Evolutionary conservation across 2,113 vertebrate genomes (phyloP).

Genomic region (Dasyornis broadbenti): DNA sequence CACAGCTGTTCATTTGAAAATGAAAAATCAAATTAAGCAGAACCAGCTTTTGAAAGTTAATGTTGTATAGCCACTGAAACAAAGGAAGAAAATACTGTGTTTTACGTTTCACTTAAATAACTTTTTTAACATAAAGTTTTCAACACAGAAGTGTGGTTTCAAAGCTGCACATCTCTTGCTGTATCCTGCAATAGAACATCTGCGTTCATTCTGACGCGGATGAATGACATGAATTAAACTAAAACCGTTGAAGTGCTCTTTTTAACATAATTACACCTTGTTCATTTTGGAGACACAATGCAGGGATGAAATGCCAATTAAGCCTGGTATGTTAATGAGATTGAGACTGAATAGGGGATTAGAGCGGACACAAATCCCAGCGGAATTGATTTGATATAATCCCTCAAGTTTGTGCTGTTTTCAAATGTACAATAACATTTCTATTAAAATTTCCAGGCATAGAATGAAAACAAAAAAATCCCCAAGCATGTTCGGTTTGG

Average conservation of each 20-base stretch:
- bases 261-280: slow-evolving; percentile 79
- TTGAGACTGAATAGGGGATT: slow-evolving; percentile 70
- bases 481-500: not conserved
- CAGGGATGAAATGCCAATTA: slow-evolving; percentile 78
- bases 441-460: slow-evolving; percentile 14
- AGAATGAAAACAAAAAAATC: not conserved
- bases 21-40: slow-evolving; percentile 77
- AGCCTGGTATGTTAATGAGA: slow-evolving; percentile 72
- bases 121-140: slow-evolving; percentile 73
- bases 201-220: slow-evolving; percentile 73
- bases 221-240: slow-evolving; percentile 73
- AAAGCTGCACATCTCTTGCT: slow-evolving; percentile 65
- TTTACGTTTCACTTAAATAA: slow-evolving; percentile 73
- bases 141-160: slow-evolving; percentile 53
- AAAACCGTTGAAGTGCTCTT: slow-evolving; percentile 59
- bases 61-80: slow-evolving; percentile 69
- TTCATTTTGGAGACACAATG: slow-evolving; percentile 75
- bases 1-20: slow-evolving; percentile 81
- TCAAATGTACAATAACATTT: slow-evolving; percentile 37
- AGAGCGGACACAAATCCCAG: slow-evolving; percentile 62
- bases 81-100: slow-evolving; percentile 72
- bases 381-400: slow-evolving; percentile 59
- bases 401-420: slow-evolving; percentile 62
- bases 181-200: slow-evolving; percentile 73
- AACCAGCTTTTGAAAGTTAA: slow-evolving; percentile 76